These are phyloP conservation scores for Solenodon paradoxus DNA, from an alignment of 2,113 vertebrate species.

Conservation along the genomic window DNA sequence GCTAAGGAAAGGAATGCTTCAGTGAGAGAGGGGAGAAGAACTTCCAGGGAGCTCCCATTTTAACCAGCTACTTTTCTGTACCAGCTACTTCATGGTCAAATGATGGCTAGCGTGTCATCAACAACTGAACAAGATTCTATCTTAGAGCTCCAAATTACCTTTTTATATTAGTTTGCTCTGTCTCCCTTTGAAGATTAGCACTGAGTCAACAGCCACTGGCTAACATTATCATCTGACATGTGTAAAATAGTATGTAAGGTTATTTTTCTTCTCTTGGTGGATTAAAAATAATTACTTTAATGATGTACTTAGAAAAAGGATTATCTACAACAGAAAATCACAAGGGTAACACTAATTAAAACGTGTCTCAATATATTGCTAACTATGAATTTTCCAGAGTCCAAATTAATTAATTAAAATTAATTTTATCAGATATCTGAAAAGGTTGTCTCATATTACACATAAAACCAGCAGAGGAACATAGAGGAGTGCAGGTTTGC, in stretches of 20 bases:
- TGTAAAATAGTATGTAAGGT: slow-evolving; percentile 41
- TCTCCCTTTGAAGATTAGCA: slow-evolving; percentile 83
- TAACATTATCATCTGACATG: slow-evolving; percentile 65
- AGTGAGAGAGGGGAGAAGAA: neutral
- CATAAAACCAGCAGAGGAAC: neutral
- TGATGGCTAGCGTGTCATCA: no score
- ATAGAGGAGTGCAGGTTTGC: neutral
- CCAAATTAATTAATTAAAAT: neutral
- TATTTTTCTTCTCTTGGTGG: slow-evolving; percentile 73
- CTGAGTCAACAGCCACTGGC: slow-evolving; percentile 77
- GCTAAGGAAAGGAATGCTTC: neutral
- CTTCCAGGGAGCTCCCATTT: neutral
- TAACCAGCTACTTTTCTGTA: neutral
- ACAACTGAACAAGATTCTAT: neutral
- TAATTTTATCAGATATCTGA: neutral
- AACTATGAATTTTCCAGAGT: neutral
- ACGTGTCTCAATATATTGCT: slow-evolving; percentile 52
- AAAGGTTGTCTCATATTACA: neutral
- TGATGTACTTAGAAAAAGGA: slow-evolving; percentile 52
- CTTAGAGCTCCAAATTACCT: slow-evolving; percentile 65
- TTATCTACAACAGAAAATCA: slow-evolving; percentile 50
- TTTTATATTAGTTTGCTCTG: slow-evolving; percentile 80
- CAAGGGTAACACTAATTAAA: slow-evolving; percentile 57
- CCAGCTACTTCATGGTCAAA: neutral
- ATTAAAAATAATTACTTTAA: slow-evolving; percentile 69